A percentile compares a stretch with the other conserved stretches of the same genome.
phyloP scores from a whole-genome alignment of 2,113 vertebrate genomes.

The Pavo muticus region DNA sequence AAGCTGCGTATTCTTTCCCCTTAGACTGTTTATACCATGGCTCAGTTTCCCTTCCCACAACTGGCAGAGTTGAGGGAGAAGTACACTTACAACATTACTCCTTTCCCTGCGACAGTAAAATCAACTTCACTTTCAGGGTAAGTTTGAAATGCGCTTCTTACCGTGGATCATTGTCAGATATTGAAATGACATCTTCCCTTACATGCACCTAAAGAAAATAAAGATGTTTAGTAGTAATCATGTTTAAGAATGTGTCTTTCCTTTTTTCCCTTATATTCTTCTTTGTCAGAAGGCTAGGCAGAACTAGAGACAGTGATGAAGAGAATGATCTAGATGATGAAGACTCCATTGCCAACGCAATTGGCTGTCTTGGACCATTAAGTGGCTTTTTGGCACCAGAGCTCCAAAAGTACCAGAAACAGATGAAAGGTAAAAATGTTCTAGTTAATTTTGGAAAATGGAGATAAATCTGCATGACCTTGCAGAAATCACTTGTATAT shows the following conservation, averaged over 20 bases:
- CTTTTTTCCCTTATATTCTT: neutral
- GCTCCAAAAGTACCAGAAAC: conserved; percentile 92
- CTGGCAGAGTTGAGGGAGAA: conserved; percentile 96
- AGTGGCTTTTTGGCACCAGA: conserved; percentile 93
- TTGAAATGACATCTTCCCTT: neutral
- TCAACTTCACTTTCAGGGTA: conserved; percentile 86
- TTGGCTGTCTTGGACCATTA: conserved; percentile 94
- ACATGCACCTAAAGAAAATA: neutral
- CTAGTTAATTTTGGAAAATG: neutral
- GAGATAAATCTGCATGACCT: neutral
- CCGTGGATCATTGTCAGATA: neutral
- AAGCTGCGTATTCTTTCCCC: neutral
- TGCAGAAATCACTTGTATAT: neutral
- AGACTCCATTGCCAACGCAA: conserved; percentile 86
- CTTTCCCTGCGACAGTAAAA: conserved; percentile 92
- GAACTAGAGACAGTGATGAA: conserved; percentile 91
- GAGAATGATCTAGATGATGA: conserved; percentile 93
- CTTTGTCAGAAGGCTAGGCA: conserved; percentile 78
- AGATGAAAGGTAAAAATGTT: conserved; percentile 87
- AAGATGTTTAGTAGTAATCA: neutral
- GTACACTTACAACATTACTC: conserved; percentile 98
- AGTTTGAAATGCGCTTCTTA: conserved; percentile 20
- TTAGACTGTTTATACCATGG: conserved; percentile 96
- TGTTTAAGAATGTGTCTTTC: neutral
- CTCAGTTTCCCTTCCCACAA: conserved; percentile 95